Base-by-base conservation (phyloP, 2,888 invertebrate species). In the Tetheella fluctuosa region DNA sequence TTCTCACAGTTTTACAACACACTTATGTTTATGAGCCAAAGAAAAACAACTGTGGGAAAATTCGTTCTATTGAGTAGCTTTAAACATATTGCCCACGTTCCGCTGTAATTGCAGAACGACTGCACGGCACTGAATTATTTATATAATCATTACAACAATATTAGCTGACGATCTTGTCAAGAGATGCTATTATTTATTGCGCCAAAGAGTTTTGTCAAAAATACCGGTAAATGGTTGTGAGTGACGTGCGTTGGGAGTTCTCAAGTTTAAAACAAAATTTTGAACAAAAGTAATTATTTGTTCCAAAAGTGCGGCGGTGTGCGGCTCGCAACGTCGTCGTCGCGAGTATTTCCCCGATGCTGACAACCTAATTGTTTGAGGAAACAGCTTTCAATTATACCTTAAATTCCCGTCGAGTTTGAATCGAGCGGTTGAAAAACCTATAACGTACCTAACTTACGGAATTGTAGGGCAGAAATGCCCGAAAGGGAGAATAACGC, bases 31-130 rank as follows among this genome's bases (percentile, higher is more conserved):
- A 64, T 69, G 66, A 63, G 60, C 71, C 69, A 73, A 74, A 81
- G 76, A 83, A 86, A 86, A 87, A 88, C 83, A 79, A 83, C 79
- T 81, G 85, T 88, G 88, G 84, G 87, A 88, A 84, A 76, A 71
- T 77, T 71, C 68, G 64, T 64, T 70, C 69, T 73, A 71, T 72
- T 55, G 55, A 55, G 55, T 23, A 70, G 69, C 68, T 67, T 70
- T 74, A 76, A 79, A 82, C 78, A 77, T 77, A 79, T 79, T 76
- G 74, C 67, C 70, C 64, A 64, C 69, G 67, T 65, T 71, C 62
- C 66, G 56, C 64, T 64, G 73, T 71, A 71, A 76, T 74, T 74
- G 69, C 67, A 67, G 64, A 68, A 73, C 68, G 65, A 69, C 71
- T 67, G 69, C 55, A 55, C 55, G 20, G 55, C 34, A 37, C 34